phyloP scores from a whole-genome alignment of 2,888 invertebrate species.

The Rotaria sp. region DNA sequence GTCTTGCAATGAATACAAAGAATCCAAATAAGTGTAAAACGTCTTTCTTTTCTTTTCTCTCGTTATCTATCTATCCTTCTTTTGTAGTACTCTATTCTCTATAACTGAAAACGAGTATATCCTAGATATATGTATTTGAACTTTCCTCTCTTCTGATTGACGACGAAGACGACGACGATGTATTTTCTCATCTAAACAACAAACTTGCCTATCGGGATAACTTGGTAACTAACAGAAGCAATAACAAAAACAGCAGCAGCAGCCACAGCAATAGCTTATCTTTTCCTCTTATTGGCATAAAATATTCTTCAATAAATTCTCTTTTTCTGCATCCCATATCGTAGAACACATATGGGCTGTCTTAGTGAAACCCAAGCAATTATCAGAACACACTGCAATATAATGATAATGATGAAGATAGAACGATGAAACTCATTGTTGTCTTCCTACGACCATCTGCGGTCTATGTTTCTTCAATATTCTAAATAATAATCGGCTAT shows the following conservation, averaged over 20 bases:
- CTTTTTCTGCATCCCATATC: neutral
- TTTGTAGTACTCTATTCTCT: neutral
- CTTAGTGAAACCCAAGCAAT: neutral
- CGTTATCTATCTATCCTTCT: neutral
- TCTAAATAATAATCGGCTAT: neutral
- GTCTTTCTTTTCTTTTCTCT: neutral
- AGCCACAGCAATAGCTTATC: neutral
- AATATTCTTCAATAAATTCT: neutral
- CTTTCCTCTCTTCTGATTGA: neutral
- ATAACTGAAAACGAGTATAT: neutral
- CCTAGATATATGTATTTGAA: neutral
- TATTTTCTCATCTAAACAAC: neutral
- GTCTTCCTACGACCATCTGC: neutral
- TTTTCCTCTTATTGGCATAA: neutral
- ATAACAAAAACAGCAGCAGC: neutral
- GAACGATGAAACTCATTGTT: neutral
- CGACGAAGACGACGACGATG: neutral
- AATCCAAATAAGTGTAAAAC: neutral
- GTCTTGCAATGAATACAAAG: neutral
- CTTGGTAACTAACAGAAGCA: neutral
- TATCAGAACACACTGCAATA: neutral
- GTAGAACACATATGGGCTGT: neutral
- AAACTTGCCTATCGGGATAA: neutral
- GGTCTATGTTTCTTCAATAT: neutral
- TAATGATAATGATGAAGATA: neutral